A percentile compares a stretch with the other conserved stretches of the same genome.
phyloP scores from a whole-genome alignment of 2,797 vertebrate genomes.

The Crenichthys baileyi region DNA sequence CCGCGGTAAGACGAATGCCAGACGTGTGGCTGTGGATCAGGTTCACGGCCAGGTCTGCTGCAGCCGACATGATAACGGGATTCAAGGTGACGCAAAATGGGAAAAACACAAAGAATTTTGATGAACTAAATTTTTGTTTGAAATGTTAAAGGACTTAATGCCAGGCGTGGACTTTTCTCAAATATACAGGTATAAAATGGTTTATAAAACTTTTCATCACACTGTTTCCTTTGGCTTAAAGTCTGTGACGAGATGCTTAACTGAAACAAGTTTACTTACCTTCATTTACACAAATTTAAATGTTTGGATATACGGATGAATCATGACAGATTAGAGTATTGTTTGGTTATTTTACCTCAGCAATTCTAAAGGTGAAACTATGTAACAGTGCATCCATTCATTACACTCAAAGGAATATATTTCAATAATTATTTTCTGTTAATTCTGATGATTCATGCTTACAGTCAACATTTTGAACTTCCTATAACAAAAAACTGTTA shows the following conservation, averaged over 20 bases:
- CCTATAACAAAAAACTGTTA: too few relatives aligned
- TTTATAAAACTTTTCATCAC: too few relatives aligned
- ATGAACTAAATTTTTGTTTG: neutral
- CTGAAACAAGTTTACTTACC: too few relatives aligned
- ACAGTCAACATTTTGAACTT: neutral
- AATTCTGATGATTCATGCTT: neutral
- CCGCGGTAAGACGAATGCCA: slow-evolving; percentile 44
- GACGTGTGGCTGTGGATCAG: slow-evolving; percentile 21
- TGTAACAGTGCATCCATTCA: too few relatives aligned
- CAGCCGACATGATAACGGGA: slow-evolving; percentile 16
- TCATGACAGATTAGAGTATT: neutral
- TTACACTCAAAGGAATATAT: neutral
- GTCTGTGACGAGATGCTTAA: too few relatives aligned
- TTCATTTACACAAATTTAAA: too few relatives aligned
- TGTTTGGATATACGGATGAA: too few relatives aligned
- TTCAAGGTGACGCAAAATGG: neutral
- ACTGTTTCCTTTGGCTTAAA: too few relatives aligned
- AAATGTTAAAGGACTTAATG: neutral
- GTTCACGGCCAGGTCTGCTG: slow-evolving; percentile 18
- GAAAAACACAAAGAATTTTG: neutral
- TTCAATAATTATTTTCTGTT: neutral
- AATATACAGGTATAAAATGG: too few relatives aligned
- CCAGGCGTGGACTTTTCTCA: neutral
- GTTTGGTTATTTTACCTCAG: neutral
- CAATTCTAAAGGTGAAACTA: neutral